A percentile compares a stretch with the other conserved stretches of the same genome.
Evolutionary conservation across 2,888 invertebrate genomes (phyloP).

Genomic region (Agrenia bidenticulata): DNA sequence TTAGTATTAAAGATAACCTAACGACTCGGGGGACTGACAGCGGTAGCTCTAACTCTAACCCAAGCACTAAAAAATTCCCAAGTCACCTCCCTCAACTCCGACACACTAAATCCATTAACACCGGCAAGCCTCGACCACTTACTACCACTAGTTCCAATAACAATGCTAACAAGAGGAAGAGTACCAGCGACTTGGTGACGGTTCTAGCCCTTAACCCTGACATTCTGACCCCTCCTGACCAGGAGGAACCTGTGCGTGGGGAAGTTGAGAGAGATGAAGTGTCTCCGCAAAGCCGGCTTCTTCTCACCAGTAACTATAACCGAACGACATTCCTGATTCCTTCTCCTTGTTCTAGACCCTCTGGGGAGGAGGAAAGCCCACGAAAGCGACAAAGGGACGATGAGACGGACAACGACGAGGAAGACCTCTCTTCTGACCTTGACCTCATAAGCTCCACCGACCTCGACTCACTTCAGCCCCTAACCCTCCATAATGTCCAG

Average conservation of each 20-base stretch:
- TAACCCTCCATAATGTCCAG: slow-evolving; percentile 15
- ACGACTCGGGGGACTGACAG: not conserved
- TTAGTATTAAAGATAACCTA: not conserved
- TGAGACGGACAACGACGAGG: slow-evolving; percentile 20
- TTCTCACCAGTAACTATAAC: slow-evolving; percentile 15
- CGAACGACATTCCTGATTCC: slow-evolving; percentile 33
- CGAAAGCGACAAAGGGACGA: slow-evolving; percentile 22
- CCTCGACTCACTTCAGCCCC: slow-evolving; percentile 15
- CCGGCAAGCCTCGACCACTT: not conserved
- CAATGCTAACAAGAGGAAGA: slow-evolving; percentile 20
- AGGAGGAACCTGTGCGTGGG: no score
- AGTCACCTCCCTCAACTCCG: slow-evolving; percentile 11
- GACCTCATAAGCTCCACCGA: not conserved
- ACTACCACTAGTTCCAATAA: not conserved
- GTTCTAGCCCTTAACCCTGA: slow-evolving; percentile 13
- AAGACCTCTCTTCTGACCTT: slow-evolving; percentile 2
- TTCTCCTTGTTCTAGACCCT: slow-evolving; percentile 22
- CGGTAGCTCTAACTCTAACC: slow-evolving; percentile 1
- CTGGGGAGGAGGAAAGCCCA: not conserved
- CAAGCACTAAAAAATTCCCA: slow-evolving; percentile 14
- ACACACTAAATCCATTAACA: slow-evolving; percentile 22
- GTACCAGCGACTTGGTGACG: slow-evolving; percentile 19
- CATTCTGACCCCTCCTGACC: not conserved
- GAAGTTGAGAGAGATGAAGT: slow-evolving; percentile 10
- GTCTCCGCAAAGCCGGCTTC: not conserved